Percentiles rank a stretch among this genome's conserved stretches.
Evolutionary conservation across 2,888 invertebrate genomes (phyloP).

Genomic region (Salticus scenicus): DNA sequence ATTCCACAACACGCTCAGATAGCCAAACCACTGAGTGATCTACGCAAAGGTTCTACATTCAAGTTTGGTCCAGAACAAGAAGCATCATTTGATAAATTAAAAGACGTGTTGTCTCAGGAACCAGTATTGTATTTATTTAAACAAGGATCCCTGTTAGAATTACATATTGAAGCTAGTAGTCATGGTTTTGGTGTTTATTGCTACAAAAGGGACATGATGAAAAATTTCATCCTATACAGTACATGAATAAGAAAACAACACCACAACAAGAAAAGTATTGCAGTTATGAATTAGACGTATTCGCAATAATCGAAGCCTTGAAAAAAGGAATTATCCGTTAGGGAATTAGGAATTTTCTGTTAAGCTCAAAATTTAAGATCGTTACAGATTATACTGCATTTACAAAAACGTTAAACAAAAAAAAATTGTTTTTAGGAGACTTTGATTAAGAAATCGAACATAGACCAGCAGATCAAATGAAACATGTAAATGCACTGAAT

Average conservation of each 20-base stretch:
- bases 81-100: neutral
- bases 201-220: constrained; percentile 16
- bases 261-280: constrained; percentile 17
- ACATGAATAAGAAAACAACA: constrained; percentile 11
- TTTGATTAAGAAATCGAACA: neutral
- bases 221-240: constrained; percentile 21
- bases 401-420: constrained; percentile 10
- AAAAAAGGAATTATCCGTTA: too few relatives aligned
- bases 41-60: neutral
- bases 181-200: constrained; percentile 1
- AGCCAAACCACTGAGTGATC: neutral
- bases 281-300: constrained; percentile 28
- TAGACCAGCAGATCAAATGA: neutral
- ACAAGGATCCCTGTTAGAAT: neutral
- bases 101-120: neutral
- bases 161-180: neutral
- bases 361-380: constrained; percentile 31
- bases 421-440: neutral
- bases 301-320: constrained; percentile 25
- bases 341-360: constrained; percentile 28
- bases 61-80: neutral
- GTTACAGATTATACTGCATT: constrained; percentile 17
- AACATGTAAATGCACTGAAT: constrained; percentile 6
- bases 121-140: constrained; percentile 1
- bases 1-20: neutral